phyloP scores from a whole-genome alignment of 2,797 vertebrate genomes.

The Rhadinocentrus ornatus region DNA sequence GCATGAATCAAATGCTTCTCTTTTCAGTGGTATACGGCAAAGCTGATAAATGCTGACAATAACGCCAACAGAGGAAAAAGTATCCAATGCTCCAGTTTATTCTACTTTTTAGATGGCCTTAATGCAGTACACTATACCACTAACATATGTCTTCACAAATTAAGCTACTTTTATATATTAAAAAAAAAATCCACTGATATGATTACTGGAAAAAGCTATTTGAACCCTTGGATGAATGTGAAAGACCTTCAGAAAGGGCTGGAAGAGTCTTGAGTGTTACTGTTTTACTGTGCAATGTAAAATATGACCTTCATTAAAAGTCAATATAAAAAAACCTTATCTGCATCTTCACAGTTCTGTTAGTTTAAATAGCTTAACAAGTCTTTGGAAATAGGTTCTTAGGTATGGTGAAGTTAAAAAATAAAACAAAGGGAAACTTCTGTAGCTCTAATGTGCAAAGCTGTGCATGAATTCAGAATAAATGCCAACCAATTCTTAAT shows the following conservation, averaged over 20 bases:
- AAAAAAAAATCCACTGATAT: background rate
- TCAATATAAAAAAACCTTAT: no score
- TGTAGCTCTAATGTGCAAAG: background rate
- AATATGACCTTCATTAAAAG: background rate
- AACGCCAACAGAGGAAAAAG: background rate
- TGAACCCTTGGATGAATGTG: background rate
- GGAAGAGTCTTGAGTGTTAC: background rate
- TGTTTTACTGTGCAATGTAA: background rate
- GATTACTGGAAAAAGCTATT: background rate
- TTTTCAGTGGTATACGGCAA: background rate
- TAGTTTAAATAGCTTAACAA: no score
- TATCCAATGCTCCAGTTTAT: background rate
- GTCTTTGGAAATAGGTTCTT: background rate
- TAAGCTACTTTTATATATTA: background rate
- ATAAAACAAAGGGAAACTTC: background rate
- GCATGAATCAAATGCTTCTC: background rate
- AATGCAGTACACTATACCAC: no score
- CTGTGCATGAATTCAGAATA: background rate
- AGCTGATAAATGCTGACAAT: background rate
- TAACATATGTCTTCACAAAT: background rate
- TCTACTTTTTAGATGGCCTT: no score
- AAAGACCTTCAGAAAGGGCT: background rate
- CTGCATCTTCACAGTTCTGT: no score
- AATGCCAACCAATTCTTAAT: background rate
- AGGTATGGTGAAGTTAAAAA: background rate